Percentiles rank a stretch among this genome's conserved stretches.
phyloP scores from a whole-genome alignment of 2,888 invertebrate species.

The Dermolepida albohirtum region DNA sequence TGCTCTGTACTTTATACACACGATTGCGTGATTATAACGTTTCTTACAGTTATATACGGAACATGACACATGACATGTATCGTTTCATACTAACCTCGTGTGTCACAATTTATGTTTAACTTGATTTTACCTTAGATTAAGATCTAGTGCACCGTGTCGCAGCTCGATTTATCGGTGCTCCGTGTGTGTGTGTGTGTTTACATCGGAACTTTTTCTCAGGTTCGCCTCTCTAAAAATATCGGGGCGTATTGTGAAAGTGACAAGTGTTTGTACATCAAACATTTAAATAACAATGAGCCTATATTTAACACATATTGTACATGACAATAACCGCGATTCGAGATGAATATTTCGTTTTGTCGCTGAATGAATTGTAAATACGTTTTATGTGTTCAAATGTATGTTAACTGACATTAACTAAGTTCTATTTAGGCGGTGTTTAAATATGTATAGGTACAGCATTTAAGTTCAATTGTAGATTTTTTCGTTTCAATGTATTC shows the following conservation, averaged over 20 bases:
- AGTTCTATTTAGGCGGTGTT: constrained; percentile 6
- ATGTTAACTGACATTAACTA: constrained; percentile 1
- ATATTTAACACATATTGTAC: constrained; percentile 17
- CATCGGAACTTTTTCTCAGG: neutral
- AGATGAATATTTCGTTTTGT: constrained; percentile 20
- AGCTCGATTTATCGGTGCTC: constrained; percentile 14
- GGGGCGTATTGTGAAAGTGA: constrained; percentile 4
- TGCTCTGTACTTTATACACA: no score
- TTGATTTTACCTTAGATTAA: constrained; percentile 28
- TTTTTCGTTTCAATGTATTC: constrained; percentile 10
- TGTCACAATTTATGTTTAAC: constrained; percentile 30
- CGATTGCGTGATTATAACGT: constrained; percentile 32
- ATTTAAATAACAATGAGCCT: constrained; percentile 17
- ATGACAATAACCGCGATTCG: constrained; percentile 7
- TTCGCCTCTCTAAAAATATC: constrained; percentile 14
- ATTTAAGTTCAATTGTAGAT: neutral
- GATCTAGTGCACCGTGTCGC: constrained; percentile 1
- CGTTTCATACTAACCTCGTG: constrained; percentile 19
- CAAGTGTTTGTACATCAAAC: neutral
- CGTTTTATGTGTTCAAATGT: constrained; percentile 10
- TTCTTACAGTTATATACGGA: constrained; percentile 25
- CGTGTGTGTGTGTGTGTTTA: no score
- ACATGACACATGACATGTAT: constrained; percentile 29
- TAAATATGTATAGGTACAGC: neutral
- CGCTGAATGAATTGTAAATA: constrained; percentile 17